Base-by-base conservation (phyloP, 2,888 invertebrate species). In the Dasysyrphus albostriatus region DNA sequence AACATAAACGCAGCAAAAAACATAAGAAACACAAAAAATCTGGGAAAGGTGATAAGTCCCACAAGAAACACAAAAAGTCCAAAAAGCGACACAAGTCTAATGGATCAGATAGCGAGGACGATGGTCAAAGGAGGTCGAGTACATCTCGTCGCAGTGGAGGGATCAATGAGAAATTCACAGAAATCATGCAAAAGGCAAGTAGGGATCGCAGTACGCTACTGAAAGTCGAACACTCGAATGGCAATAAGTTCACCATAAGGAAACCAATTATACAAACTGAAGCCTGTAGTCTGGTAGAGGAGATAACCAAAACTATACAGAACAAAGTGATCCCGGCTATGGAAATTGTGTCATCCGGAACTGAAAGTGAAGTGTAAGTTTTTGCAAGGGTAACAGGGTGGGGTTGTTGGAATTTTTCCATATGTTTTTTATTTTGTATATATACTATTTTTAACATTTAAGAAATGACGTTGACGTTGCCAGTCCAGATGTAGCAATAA, bases 401-500 rank as follows among this genome's bases (percentile, higher is more conserved):
- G 24, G 24, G 24, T 24, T 24, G 6, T 47, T 16, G 16, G 7
- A 16, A n/a, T 44, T n/a, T 42, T 1, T 1, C 44, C 14, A 44
- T 44, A 6, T n/a, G 2, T 51, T 7, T 51, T 51, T 24, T 19
- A 2, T 8, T 49, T 9, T 24, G 3, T 51, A 10, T 1, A 5
- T 51, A n/a, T n/a, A n/a, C 5, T 12, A 12, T 7, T 0, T n/a
- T 54, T 12, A 24, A 10, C 6, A 2, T 51, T 29, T 54, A 72
- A 92, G 92, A 14, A 93, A 93, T 58, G 90, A 91, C 85, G 94
- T 94, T 89, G 95, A 96, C 90, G 95, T 95, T 89, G 95, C 94
- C 16, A 96, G 95, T 90, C 95, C 96, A 39, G 96, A 96, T 89
- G 94, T 97, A 78, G 94, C 94, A 9, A 94, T 96, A 78, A 96